Percentiles rank a stretch among this genome's conserved stretches.
These are phyloP conservation scores for Apotomis turbidana DNA, from an alignment of 2,888 invertebrate genomes.

Conservation along the genomic window DNA sequence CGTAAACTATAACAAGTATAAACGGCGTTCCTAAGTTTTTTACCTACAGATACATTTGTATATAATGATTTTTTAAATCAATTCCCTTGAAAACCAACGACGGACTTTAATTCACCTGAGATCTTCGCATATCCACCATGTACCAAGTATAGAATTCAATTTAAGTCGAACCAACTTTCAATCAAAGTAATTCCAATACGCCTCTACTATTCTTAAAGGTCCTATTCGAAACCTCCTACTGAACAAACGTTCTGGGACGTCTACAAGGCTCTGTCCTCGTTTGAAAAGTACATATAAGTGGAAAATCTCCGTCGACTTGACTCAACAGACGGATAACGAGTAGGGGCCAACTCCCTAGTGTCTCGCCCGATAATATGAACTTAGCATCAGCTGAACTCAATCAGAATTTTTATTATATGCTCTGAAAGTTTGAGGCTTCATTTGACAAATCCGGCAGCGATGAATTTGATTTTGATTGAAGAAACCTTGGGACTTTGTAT, in stretches of 20 bases:
- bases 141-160: constrained; percentile 16
- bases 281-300: constrained; percentile 17
- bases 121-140: too few species aligned
- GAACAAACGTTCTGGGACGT: constrained; percentile 3
- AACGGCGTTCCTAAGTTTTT: too few species aligned
- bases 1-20: too few species aligned
- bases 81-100: too few species aligned
- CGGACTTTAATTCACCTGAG: too few species aligned
- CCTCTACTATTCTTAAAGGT: constrained; percentile 6
- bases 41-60: too few species aligned
- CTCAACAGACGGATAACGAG: constrained; percentile 28
- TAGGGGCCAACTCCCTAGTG: constrained; percentile 27
- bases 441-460: constrained; percentile 7
- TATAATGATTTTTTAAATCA: too few species aligned
- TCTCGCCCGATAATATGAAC: constrained; percentile 19
- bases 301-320: constrained; percentile 26
- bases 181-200: constrained; percentile 16
- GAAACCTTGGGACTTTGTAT: neutral
- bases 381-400: constrained; percentile 28
- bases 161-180: constrained; percentile 27
- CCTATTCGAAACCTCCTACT: constrained; percentile 15
- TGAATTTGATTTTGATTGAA: constrained; percentile 1
- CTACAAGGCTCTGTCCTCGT: constrained; percentile 25
- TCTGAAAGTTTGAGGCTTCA: constrained; percentile 19
- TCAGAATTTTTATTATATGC: constrained; percentile 34